A percentile compares a stretch with the other conserved stretches of the same genome.
These are phyloP conservation scores for Laterallus jamaicensis DNA, from an alignment of 2,113 vertebrate species.

Conservation along the genomic window DNA sequence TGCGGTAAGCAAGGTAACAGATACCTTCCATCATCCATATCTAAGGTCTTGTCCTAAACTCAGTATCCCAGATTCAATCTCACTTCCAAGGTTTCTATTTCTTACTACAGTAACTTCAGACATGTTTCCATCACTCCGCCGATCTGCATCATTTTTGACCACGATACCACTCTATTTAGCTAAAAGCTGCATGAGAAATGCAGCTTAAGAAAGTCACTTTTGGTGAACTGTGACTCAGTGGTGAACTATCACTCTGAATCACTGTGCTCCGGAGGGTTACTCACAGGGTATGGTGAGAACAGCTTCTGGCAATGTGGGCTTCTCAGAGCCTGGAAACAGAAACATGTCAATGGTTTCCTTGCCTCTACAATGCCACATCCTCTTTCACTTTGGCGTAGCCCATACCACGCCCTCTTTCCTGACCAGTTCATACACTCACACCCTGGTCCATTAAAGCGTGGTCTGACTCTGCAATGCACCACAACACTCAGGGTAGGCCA, in stretches of 20 bases:
- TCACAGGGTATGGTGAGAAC: background rate
- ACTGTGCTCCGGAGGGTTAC: background rate
- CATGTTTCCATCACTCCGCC: background rate
- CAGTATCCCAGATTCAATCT: background rate
- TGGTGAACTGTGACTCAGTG: background rate
- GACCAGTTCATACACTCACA: background rate
- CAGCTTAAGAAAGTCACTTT: background rate
- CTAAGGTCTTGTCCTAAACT: background rate
- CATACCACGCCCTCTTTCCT: background rate
- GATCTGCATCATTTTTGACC: background rate
- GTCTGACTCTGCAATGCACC: background rate
- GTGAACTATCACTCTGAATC: background rate
- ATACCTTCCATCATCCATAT: background rate
- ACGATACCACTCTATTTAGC: background rate
- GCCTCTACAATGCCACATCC: background rate
- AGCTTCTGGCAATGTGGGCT: background rate
- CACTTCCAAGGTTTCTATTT: background rate
- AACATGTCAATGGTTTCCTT: background rate
- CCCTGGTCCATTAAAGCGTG: background rate
- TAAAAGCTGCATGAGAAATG: background rate
- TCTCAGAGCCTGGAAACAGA: background rate
- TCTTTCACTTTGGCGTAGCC: background rate
- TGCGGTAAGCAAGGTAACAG: background rate
- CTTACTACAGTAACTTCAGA: background rate
- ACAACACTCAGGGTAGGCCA: background rate